Conservation (phyloP, 2,888 invertebrate species). For the Syrphus vitripennis region DNA sequence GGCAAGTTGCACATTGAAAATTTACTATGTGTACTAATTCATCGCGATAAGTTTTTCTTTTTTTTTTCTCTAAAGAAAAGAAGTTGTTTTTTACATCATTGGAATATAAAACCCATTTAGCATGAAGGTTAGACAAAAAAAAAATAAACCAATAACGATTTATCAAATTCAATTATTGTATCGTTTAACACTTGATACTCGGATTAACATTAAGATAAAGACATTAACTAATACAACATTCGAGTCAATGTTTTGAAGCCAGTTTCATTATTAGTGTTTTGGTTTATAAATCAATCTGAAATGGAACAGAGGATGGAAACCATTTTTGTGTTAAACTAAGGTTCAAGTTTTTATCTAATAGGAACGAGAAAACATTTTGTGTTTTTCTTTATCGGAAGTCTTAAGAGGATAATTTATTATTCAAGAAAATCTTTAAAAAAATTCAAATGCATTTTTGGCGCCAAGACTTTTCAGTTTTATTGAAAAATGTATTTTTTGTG, state of each 20-base stretch:
- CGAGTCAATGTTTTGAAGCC: background rate
- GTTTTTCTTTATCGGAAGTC: background rate
- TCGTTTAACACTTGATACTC: conserved; percentile 43
- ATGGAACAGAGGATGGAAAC: background rate
- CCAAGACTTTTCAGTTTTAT: background rate
- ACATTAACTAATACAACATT: background rate
- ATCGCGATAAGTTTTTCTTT: conserved; percentile 20
- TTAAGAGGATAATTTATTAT: conserved; percentile 22
- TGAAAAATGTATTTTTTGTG: background rate
- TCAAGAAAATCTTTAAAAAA: background rate
- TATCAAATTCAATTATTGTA: conserved; percentile 50
- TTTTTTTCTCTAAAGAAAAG: background rate
- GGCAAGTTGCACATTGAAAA: conserved; percentile 9
- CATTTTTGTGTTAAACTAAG: background rate
- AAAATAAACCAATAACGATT: conserved; percentile 16
- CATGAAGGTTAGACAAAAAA: background rate
- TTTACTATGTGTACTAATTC: conserved; percentile 26
- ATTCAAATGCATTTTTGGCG: background rate
- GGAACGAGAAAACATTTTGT: background rate
- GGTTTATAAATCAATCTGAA: conserved; percentile 48
- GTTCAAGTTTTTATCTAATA: background rate
- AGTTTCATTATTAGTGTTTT: conserved; percentile 30
- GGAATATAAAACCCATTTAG: conserved; percentile 29
- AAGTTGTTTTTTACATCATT: conserved; percentile 38
- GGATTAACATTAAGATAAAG: conserved; percentile 21